Percentiles rank a stretch among this genome's conserved stretches.
Conservation (phyloP, 2,113 vertebrate species). For the Callaeas wilsoni region DNA sequence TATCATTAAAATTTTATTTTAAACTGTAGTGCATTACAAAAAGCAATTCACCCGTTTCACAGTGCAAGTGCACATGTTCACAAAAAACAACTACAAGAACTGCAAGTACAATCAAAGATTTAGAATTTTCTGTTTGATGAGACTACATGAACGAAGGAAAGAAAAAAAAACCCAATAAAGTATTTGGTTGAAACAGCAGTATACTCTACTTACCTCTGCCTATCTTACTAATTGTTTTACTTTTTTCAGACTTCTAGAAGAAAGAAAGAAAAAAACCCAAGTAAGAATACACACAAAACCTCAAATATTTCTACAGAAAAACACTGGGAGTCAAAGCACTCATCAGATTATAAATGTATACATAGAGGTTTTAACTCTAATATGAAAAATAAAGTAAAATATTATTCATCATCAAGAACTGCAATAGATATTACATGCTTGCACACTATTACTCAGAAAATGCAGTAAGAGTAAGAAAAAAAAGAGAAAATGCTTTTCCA, state of each 20-base stretch:
- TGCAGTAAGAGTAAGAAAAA: neutral
- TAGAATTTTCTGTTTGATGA: neutral
- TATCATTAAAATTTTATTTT: neutral
- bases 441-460: neutral
- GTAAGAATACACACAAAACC: neutral
- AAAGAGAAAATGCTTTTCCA: neutral
- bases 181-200: neutral
- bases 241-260: constrained; percentile 61
- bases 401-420: neutral
- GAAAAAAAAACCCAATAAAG: neutral
- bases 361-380: neutral
- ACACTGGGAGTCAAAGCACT: neutral
- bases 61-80: neutral
- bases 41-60: neutral
- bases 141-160: neutral
- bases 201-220: constrained; percentile 60
- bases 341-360: neutral
- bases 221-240: constrained; percentile 23
- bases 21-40: neutral
- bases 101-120: neutral
- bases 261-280: neutral
- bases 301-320: neutral
- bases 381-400: neutral
- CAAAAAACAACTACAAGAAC: neutral
- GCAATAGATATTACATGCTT: neutral